Base-by-base conservation (phyloP, 2,888 invertebrate species). In the Diadromus collaris region DNA sequence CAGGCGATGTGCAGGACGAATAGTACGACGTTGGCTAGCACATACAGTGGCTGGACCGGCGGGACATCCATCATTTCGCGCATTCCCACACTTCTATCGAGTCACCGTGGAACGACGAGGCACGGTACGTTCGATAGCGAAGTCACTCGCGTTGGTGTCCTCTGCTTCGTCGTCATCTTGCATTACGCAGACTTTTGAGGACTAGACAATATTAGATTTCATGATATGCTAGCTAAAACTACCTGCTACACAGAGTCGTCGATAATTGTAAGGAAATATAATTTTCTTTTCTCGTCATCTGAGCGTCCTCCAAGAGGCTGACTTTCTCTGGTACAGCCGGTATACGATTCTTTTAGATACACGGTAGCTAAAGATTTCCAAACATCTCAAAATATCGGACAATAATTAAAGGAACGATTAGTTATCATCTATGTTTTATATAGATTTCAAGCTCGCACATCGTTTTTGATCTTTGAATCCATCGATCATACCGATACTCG, bases 31-130 rank as follows among this genome's bases (percentile, higher is more conserved):
- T 9, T 34, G 29, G 32, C 10, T n/a, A n/a, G 61, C 63, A 54
- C 34, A 73, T 69, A 81, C 79, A 73, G 79, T 83, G 79, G 80
- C 75, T 83, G 46, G 77, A 81, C 81, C 81, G 79, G 79, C 82
- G 73, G 79, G 83, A 83, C 84, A 86, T 87, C 85, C 81, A 85
- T 87, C 85, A 85, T 86, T 86, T 88, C 81, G 85, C 87, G 83
- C 81, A 85, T 83, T 76, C 79, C 80, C 75, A 78, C 77, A 76
- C 70, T 79, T 79, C 67, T 72, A 81, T 79, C 79, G 69, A 81
- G 81, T 81, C 81, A 81, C 79, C 34, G 63, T 79, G 71, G 69
- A 75, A 73, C 61, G 60, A 38, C 48, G 63, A 41, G 58, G 19
- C 60, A 29, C 44, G 60, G 29, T 60, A n/a, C 34, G 60, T 48